phyloP scores from a whole-genome alignment of 2,888 invertebrate genomes.

The Pseudococcus longispinus region DNA sequence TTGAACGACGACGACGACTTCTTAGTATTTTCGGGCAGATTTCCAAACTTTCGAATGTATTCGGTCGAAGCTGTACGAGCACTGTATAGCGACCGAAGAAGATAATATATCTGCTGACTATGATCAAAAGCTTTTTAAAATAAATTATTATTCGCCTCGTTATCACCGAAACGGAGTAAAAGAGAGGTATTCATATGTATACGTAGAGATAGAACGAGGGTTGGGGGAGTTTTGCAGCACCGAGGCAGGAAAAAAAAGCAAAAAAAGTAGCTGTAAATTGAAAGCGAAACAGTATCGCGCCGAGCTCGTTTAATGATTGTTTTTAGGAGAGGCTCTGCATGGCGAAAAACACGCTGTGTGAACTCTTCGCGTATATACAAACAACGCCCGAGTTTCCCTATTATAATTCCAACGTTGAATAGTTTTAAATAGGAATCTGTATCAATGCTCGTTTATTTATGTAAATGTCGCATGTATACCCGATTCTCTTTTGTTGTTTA shows the following conservation, averaged over 20 bases:
- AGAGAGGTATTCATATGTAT: neutral
- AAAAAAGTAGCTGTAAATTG: constrained; percentile 23
- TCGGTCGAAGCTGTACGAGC: neutral
- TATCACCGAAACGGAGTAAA: neutral
- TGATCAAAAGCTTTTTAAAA: constrained; percentile 39
- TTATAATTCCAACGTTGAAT: constrained; percentile 35
- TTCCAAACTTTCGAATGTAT: constrained; percentile 25
- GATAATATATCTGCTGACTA: constrained; percentile 18
- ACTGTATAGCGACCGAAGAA: neutral
- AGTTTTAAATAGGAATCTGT: constrained; percentile 41
- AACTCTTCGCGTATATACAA: constrained; percentile 7
- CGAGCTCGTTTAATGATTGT: constrained; percentile 34
- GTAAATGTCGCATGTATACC: constrained; percentile 33
- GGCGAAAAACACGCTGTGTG: neutral
- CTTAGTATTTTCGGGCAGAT: constrained; percentile 32
- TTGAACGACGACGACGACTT: neutral
- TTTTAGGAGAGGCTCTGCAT: constrained; percentile 1
- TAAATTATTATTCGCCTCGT: constrained; percentile 32
- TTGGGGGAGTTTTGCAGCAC: neutral
- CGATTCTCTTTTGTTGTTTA: constrained; percentile 23
- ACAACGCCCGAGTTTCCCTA: constrained; percentile 24
- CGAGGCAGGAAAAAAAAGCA: neutral
- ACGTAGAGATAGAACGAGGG: neutral
- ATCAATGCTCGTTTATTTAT: constrained; percentile 42
- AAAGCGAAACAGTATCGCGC: constrained; percentile 19